Percentiles rank a stretch among this genome's conserved stretches.
phyloP scores from a whole-genome alignment of 2,888 invertebrate species.

The Caenorhabditis plicata region DNA sequence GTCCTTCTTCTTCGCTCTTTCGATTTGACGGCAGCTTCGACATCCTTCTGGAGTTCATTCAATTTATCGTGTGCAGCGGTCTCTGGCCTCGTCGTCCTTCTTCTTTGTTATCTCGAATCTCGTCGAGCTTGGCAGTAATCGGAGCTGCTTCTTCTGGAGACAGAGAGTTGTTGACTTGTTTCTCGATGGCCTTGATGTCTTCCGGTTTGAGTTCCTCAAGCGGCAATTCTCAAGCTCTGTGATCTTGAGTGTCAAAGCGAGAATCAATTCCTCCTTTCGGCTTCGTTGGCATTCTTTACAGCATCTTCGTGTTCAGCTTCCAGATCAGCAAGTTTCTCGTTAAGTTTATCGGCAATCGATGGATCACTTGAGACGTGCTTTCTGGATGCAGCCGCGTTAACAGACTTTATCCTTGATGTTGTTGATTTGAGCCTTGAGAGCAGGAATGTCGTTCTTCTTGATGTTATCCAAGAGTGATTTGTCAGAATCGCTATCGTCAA shows the following conservation, averaged over 20 bases:
- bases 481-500: conserved; percentile 19
- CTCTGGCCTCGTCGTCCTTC: conserved; percentile 24
- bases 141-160: conserved; percentile 24
- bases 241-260: conserved; percentile 23
- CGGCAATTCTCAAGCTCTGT: conserved; percentile 26
- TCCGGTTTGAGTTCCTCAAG: conserved; percentile 18
- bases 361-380: conserved; percentile 32
- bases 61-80: conserved; percentile 17
- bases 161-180: conserved; percentile 18
- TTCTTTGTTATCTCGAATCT: conserved; percentile 18
- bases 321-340: conserved; percentile 18
- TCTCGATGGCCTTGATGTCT: conserved; percentile 26
- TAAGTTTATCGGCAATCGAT: conserved; percentile 16
- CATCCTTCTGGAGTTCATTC: conserved; percentile 36
- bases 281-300: conserved; percentile 28
- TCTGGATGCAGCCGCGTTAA: conserved; percentile 26
- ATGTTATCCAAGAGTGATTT: conserved; percentile 21
- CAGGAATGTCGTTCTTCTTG: conserved; percentile 26
- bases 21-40: conserved; percentile 7
- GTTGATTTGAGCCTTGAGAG: conserved; percentile 37
- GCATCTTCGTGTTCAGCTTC: conserved; percentile 32
- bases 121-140: conserved; percentile 19
- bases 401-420: conserved; percentile 30
- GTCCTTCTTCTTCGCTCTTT: conserved; percentile 22
- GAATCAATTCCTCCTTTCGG: conserved; percentile 35